Evolutionary conservation across 1,140 invertebrate genomes (phyloP), one percentile per base, ranked within the genome.

Genomic region (Metaphire vulgaris): DNA sequence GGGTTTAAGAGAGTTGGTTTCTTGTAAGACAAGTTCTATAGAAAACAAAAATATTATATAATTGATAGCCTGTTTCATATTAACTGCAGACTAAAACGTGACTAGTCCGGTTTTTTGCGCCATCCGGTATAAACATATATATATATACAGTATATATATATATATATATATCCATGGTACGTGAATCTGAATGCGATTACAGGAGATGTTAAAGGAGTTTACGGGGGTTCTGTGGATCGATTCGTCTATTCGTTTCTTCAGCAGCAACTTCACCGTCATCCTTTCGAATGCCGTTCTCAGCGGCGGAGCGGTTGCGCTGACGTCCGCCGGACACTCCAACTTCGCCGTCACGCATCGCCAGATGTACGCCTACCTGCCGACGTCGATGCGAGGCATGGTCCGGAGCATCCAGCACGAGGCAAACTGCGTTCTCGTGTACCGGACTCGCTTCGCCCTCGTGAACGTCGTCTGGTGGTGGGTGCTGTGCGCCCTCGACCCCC

Each of bases 381-480:
- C 34, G 15, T 2, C 32, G 14, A 0, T 69, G 28, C 6, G n/a
- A 29, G 30, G 64, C 21, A 30, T n/a, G 65, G 26, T 2, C n/a
- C 15, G 33, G 16, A 69, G 0, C 14, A n/a, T 21, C 16, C 31
- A 69, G 69, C 33, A 77, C 16, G 73, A 6, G 33, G 64, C 69
- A 26, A 32, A 21, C 66, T 76, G 41, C 64, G 16, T 71, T 15
- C 28, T 56, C 31, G 21, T 68, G 31, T 69, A 72, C 72, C 0
- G 78, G 74, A 73, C 70, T 74, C 0, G 75, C 72, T 1, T 78
- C 76, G 69, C 77, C 74, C 68, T 79, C 72, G 34, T 74, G 76
- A 72, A 80, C 79, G 72, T 79, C 72, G 32, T 80, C 78, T 28
- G 73, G 75, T 69, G 67, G 67, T 69, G 67, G 67, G n/a, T 69